Base-by-base conservation (phyloP, 2,888 invertebrate species). In the Eledona agricola region DNA sequence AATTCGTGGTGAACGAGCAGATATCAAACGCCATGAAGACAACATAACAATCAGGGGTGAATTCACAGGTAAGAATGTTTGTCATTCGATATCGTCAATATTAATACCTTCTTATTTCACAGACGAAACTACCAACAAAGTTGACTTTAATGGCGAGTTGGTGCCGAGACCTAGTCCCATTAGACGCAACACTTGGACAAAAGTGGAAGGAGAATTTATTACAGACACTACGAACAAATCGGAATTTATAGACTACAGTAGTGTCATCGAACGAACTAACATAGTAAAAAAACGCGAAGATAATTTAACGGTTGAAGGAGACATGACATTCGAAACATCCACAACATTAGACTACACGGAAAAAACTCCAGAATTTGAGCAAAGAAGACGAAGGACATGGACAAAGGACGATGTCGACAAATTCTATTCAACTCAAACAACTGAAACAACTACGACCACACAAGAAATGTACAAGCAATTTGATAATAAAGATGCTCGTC, bases 101-200 rank as follows among this genome's bases (percentile, higher is more conserved):
- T 12, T 29, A 13, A 4, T 29, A n/a, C 1, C 9, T 7, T 31
- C 25, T 49, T 31, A 50, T 51, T 46, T 77, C 80, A 60, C 74
- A 89, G 89, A 85, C 75, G 79, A 82, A 49, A 89, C 89, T 51
- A 89, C 89, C 37, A 81, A 83, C 38, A 84, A 85, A 64, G 76
- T 81, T 54, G 87, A 86, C 69, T 89, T 84, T 72, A 87, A 86
- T 58, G 83, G 85, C n/a, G 82, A 84, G 72, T 79, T 82, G 58
- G 79, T 81, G 2, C 85, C 86, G 69, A 79, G 85, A 64, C 81
- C 85, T 26, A 83, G 79, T 68, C 83, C 86, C 51, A 83, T 87
- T 32, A 79, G 89, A 61, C 81, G 89, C 42, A 88, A 89, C 66
- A 90, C 89, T 1, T 89, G 85, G 80, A 89, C 89, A 0, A 89